These are phyloP conservation scores for Taphrorychus bicolor DNA, from an alignment of 2,888 invertebrate species.

Conservation along the genomic window DNA sequence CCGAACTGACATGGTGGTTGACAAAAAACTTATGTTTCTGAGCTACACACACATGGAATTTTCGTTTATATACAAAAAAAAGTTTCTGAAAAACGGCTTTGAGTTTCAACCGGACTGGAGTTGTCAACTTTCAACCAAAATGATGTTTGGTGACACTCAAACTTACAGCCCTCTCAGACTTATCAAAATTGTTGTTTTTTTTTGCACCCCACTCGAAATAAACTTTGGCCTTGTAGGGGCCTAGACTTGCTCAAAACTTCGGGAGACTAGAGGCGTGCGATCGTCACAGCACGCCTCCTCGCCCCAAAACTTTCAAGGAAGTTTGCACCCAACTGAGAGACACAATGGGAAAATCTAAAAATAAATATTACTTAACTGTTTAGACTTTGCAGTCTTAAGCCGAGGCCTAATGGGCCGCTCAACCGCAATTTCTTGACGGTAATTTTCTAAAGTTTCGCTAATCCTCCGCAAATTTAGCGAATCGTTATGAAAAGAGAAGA, in stretches of 20 bases:
- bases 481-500: too few relatives aligned
- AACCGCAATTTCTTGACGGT: neutral
- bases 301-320: neutral
- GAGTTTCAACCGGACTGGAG: too few relatives aligned
- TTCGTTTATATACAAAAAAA: too few relatives aligned
- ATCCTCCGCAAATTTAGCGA: neutral
- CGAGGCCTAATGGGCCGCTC: neutral
- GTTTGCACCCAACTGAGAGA: neutral
- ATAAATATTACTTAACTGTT: constrained; percentile 1
- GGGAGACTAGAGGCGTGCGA: neutral
- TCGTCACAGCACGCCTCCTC: constrained; percentile 2
- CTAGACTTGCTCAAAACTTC: neutral
- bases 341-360: neutral
- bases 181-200: too few relatives aligned
- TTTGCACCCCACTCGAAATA: too few relatives aligned
- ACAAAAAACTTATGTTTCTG: neutral
- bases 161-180: too few relatives aligned
- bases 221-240: too few relatives aligned
- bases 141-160: neutral
- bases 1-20: neutral
- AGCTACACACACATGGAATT: neutral
- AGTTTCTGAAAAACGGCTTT: too few relatives aligned
- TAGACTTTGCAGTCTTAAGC: neutral
- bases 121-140: neutral
- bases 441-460: neutral